Evolutionary conservation across 23 tunicate genomes (phyloP).

Genomic region (Ciona savignyi): DNA sequence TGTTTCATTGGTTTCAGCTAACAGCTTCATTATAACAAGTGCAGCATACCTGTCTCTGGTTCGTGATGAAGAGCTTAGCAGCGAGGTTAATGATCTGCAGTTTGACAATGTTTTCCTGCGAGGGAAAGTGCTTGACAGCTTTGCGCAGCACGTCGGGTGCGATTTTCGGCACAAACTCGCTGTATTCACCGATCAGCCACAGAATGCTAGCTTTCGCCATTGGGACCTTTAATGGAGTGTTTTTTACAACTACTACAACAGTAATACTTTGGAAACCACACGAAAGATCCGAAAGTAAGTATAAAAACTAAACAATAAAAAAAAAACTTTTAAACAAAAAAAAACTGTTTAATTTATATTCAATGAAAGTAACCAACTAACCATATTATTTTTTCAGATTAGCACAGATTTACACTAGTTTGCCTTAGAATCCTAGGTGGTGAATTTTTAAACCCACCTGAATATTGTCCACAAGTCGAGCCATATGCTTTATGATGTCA

Average conservation of each 20-base stretch:
- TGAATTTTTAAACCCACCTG: slow-evolving; percentile 41
- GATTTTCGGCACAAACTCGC: slow-evolving; percentile 91
- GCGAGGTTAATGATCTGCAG: slow-evolving; percentile 84
- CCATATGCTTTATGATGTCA: slow-evolving; percentile 94
- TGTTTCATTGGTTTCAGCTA: no score
- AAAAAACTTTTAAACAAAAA: not conserved
- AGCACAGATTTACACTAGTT: not conserved
- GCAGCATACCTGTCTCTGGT: slow-evolving; percentile 90
- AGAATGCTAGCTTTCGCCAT: slow-evolving; percentile 94
- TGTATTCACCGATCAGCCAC: slow-evolving; percentile 96
- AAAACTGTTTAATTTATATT: no score
- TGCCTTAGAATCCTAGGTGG: not conserved
- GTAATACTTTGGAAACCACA: not conserved
- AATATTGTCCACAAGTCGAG: slow-evolving; percentile 76
- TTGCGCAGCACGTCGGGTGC: slow-evolving; percentile 95
- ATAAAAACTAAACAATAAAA: not conserved
- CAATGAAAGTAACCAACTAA: no score
- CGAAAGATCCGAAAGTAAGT: not conserved
- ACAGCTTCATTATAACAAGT: no score
- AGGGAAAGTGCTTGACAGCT: slow-evolving; percentile 70
- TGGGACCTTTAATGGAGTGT: slow-evolving; percentile 49
- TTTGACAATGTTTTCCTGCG: slow-evolving; percentile 88
- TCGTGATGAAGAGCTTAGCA: slow-evolving; percentile 78
- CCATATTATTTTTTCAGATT: no score
- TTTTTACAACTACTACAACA: not conserved